Evolutionary conservation across 2,888 invertebrate genomes (phyloP), one percentile per base, ranked within the genome.

Genomic region (Luffia ferchaultella): DNA sequence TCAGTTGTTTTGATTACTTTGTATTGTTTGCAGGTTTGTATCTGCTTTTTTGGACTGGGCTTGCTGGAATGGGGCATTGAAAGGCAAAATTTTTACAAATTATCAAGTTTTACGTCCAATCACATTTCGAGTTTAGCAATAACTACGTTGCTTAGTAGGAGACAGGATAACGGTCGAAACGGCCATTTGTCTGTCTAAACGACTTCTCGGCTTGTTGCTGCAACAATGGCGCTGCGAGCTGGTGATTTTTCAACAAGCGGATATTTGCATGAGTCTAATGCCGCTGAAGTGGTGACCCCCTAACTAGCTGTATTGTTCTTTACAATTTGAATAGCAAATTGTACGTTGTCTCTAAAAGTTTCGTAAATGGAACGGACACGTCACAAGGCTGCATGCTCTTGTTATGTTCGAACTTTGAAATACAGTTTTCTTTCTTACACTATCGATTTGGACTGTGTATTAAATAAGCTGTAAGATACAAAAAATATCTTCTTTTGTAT

Each of bases 231-330:
- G n/a, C 42, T 1, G 7, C 48, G 42, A 55, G 57, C 59, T 51
- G 59, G 58, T 57, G 61, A 64, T 72, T 72, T 67, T 70, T 62
- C 65, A 67, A 67, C 64, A 61, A 69, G 67, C 63, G 63, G 67
- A 66, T 66, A 73, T 75, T 76, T 73, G 70, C 73, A 74, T 73
- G 68, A 68, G 64, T 61, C 58, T 46, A 69, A 63, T 64, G 66
- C 65, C 56, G 54, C 51, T 55, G 50, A 50, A 50, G 45, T 46
- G 59, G 59, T 71, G 74, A 72, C 73, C 74, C 70, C 68, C 67
- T 74, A 69, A 73, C 72, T 62, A 62, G 61, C 61, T 59, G 70
- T 68, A 78, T 80, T 79, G 79, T 79, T 70, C 74, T 63, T 65
- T 60, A 60, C 63, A 55, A 61, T 67, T 73, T 76, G 70, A 77